phyloP scores from a whole-genome alignment of 2,888 invertebrate species.

The Stramonita haemastoma region DNA sequence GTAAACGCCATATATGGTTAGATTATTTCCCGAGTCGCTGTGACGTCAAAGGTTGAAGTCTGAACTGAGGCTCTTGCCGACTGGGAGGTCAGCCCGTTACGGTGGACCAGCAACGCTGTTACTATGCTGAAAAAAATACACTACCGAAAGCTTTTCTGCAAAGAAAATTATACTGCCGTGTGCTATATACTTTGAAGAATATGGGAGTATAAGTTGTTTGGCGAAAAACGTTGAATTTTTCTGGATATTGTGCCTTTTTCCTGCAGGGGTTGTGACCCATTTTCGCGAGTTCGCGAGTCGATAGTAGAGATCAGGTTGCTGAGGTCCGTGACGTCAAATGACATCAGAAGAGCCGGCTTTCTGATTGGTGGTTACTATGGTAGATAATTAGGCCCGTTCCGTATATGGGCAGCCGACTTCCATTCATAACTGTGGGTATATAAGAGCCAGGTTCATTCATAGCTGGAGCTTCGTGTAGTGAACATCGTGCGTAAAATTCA shows the following conservation, averaged over 20 bases:
- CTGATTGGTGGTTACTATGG: conserved; percentile 60
- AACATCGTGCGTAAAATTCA: conserved; percentile 39
- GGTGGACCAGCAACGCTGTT: background rate
- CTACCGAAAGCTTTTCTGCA: background rate
- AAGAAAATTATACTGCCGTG: background rate
- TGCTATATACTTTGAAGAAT: background rate
- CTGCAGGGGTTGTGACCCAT: conserved; percentile 52
- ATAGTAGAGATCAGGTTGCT: conserved; percentile 53
- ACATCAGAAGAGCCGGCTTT: conserved; percentile 54
- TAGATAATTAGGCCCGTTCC: conserved; percentile 58
- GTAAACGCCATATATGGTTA: conserved; percentile 55
- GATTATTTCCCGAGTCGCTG: conserved; percentile 47
- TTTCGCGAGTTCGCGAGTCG: conserved; percentile 45
- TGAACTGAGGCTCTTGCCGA: conserved; percentile 49
- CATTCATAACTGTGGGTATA: background rate
- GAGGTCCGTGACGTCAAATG: conserved; percentile 58
- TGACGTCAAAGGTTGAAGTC: conserved; percentile 47
- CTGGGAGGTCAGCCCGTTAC: conserved; percentile 42
- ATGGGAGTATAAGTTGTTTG: conserved; percentile 1
- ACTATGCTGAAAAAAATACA: conserved; percentile 37
- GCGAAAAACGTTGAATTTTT: background rate
- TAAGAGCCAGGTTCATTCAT: conserved; percentile 66
- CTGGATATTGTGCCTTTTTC: background rate
- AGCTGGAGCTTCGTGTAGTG: conserved; percentile 52
- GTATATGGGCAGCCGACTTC: conserved; percentile 67